Evolutionary conservation across 35 echinoderm and acorn worm genomes (phyloP), one percentile per base, ranked within the genome.

Genomic region (Apostichopus japonicus): DNA sequence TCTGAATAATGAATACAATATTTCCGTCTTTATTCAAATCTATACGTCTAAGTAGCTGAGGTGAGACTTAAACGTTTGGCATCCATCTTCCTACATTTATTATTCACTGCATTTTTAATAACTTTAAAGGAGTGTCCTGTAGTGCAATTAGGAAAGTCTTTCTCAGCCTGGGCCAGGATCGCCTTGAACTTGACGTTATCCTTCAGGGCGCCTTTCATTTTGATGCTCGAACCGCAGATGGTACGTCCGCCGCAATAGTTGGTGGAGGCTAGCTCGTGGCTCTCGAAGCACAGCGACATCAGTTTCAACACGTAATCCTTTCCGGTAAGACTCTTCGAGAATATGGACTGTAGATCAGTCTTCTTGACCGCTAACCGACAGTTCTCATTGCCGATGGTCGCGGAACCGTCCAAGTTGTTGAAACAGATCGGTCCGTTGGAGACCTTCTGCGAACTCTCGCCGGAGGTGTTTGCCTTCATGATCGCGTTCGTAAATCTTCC

Each of bases 261-360:
- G 10, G 23, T 79, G 16, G 24, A 23, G 0, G 78, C 78, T 27
- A 80, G 8, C 14, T 80, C 78, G 14, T 80, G 7, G 9, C 6
- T 13, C 6, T 23, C 16, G 51, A 52, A 80, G 16, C 27, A 27
- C 5, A 80, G 5, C 14, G 78, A 80, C 78, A 80, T 80, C 78
- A 80, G 6, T 80, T 80, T 80, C 78, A 80, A 53, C 8, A 80
- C 25, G 51, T 24, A 80, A 16, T 80, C 78, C 10, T 80, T 80
- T 24, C 78, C 78, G 10, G 21, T 10, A 8, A 52, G 5, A 53
- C 78, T 33, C 27, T 24, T 27, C 14, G 13, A 53, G 13, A 80
- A 80, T 5, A 16, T 16, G 5, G 27, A 14, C 5, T 80, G 23
- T 13, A 80, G 14, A 8, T 80, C 78, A 10, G 6, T 33, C 14